Evolutionary conservation across 2,797 vertebrate genomes (phyloP), one percentile per base, ranked within the genome.

Genomic region (Balearica regulorum): DNA sequence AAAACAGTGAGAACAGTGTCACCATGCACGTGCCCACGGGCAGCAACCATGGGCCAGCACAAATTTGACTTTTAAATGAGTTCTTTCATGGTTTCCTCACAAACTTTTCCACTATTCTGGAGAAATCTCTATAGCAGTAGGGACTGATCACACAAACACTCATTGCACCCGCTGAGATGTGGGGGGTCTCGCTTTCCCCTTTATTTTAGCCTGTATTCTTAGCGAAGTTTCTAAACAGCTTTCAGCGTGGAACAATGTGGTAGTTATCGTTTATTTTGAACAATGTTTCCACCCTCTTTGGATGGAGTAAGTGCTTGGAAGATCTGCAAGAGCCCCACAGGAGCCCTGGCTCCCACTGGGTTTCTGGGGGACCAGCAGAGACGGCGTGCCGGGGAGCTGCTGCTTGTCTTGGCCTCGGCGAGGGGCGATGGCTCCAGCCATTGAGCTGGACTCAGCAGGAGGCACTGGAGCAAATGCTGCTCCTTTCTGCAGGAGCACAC

Each of bases 361-460:
- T 54, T 88, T 44, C 44, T 57, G 54, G 17, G 37, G 80, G 41
- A 68, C 48, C 2, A 1, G 53, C 0, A 10, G 82, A 87, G 83
- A 66, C 18, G 1, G 13, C 0, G 0, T 57, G 58, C 62, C 0
- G 4, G n/a, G 83, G 53, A 96, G 62, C 19, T 3, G 11, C 39
- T 13, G n/a, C 55, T 83, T 58, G 55, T 69, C 80, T 70, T 95
- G 93, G 93, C 83, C 33, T 7, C 37, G 64, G 55, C 1, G 0
- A 72, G 39, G 29, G 7, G 28, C 5, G n/a, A 80, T 1, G 19
- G 79, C 79, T 96, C 86, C 94, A 94, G 86, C 28, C 88, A 76
- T 76, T 91, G 60, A 94, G 72, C 37, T 21, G 55, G 33, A 81
- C 60, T 62, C 94, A 66, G 80, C 77, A 83, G 91, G 94, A 89